Evolutionary conservation across 53 echinoderm and acorn worm genomes (phyloP).

Genomic region (Zoroaster sp.): DNA sequence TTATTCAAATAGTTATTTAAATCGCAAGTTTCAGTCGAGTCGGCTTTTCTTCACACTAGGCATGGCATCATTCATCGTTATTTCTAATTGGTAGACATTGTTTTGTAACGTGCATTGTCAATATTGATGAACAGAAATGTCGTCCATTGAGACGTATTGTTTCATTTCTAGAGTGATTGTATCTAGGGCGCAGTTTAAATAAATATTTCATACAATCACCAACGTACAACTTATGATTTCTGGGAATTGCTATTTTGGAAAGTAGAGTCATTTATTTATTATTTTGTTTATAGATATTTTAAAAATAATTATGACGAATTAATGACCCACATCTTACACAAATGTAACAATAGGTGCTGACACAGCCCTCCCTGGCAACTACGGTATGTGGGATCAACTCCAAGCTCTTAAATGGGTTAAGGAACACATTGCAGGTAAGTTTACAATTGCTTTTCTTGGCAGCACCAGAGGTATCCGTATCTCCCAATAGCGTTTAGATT

Average conservation of each 20-base stretch:
- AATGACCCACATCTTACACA: not conserved
- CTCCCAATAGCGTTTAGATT: not conserved
- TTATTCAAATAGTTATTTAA: too few relatives aligned
- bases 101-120: too few relatives aligned
- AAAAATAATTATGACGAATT: not conserved
- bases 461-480: not conserved
- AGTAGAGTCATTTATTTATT: not conserved
- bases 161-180: too few relatives aligned
- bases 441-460: not conserved
- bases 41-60: too few relatives aligned
- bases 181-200: too few relatives aligned
- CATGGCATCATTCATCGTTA: too few relatives aligned
- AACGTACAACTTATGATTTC: too few relatives aligned
- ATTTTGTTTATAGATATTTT: not conserved
- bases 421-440: slow-evolving; percentile 2
- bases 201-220: too few relatives aligned
- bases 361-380: not conserved
- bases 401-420: slow-evolving; percentile 2
- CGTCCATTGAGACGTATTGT: too few relatives aligned
- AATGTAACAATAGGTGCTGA: not conserved
- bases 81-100: too few relatives aligned
- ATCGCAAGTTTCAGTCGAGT: too few relatives aligned
- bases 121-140: too few relatives aligned
- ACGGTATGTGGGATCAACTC: not conserved
- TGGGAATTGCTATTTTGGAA: not conserved